A percentile compares a stretch with the other conserved stretches of the same genome.
These are phyloP conservation scores for Galeruca laticollis DNA, from an alignment of 2,888 invertebrate genomes.

Conservation along the genomic window DNA sequence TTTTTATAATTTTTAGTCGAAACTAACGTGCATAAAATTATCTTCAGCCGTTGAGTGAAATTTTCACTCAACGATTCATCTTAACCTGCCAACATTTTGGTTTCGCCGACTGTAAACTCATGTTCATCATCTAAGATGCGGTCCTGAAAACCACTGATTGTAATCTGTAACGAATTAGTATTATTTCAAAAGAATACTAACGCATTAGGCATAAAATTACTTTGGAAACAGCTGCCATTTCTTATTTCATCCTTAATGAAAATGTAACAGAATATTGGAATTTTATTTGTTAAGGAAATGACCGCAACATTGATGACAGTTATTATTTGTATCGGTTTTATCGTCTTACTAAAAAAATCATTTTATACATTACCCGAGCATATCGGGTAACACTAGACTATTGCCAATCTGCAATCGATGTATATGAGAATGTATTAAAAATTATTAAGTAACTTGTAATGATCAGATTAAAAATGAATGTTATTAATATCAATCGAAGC, in stretches of 20 bases:
- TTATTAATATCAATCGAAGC: neutral
- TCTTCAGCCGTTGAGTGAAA: too few relatives aligned
- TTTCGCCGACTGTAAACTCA: neutral
- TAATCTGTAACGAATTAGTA: slow-evolving; percentile 3
- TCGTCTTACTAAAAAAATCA: slow-evolving; percentile 7
- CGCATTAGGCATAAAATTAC: neutral
- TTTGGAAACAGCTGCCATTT: slow-evolving; percentile 1
- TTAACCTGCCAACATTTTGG: neutral
- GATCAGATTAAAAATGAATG: neutral
- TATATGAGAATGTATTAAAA: neutral
- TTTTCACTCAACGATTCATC: too few relatives aligned
- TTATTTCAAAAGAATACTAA: neutral
- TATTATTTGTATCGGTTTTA: slow-evolving; percentile 32
- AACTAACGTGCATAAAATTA: too few relatives aligned
- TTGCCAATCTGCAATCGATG: neutral
- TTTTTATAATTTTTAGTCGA: too few relatives aligned
- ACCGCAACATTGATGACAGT: slow-evolving; percentile 21
- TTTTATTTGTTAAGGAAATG: slow-evolving; percentile 17
- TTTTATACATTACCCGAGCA: slow-evolving; percentile 28
- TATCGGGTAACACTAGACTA: slow-evolving; percentile 17
- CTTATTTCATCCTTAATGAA: neutral
- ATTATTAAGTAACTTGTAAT: neutral
- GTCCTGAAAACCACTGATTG: neutral
- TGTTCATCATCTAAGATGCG: neutral
- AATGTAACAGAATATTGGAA: slow-evolving; percentile 9